Evolutionary conservation across 2,888 invertebrate species (phyloP).

Genomic region (Parasteatoda lunata): DNA sequence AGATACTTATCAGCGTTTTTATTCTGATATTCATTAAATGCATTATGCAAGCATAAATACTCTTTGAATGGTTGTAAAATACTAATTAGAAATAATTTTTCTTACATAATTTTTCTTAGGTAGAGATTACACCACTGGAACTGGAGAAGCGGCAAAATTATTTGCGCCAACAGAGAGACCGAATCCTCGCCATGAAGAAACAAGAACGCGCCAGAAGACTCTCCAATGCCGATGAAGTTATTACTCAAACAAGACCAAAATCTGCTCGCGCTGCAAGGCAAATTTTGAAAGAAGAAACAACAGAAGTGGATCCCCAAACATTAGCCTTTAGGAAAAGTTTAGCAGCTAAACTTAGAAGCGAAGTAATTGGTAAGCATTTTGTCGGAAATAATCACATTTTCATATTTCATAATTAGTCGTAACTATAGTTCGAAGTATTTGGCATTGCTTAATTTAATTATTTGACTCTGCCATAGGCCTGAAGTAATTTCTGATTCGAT

Average conservation of each 20-base stretch:
- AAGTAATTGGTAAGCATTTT: conserved; percentile 81
- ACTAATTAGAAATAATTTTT: background rate
- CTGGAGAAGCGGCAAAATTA: conserved; percentile 87
- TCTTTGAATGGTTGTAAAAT: too few relatives aligned
- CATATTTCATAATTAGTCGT: too few relatives aligned
- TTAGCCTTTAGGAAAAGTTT: conserved; percentile 87
- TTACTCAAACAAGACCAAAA: conserved; percentile 78
- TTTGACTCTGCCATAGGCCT: too few relatives aligned
- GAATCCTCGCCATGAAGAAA: conserved; percentile 90
- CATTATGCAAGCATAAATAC: too few relatives aligned
- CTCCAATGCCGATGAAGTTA: conserved; percentile 77
- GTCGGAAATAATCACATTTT: background rate
- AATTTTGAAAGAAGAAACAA: conserved; percentile 78
- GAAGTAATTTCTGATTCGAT: too few relatives aligned
- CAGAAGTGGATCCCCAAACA: conserved; percentile 76
- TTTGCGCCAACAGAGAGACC: conserved; percentile 90
- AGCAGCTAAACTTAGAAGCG: conserved; percentile 87
- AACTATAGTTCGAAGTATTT: too few relatives aligned
- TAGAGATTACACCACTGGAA: conserved; percentile 76
- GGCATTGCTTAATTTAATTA: too few relatives aligned
- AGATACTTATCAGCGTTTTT: too few relatives aligned
- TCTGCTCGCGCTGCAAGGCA: conserved; percentile 85
- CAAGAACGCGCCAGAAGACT: conserved; percentile 88
- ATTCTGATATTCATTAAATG: too few relatives aligned
- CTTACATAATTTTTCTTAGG: conserved; percentile 11